Conservation (phyloP, 2,888 invertebrate species). For the Xestia sexstrigata region DNA sequence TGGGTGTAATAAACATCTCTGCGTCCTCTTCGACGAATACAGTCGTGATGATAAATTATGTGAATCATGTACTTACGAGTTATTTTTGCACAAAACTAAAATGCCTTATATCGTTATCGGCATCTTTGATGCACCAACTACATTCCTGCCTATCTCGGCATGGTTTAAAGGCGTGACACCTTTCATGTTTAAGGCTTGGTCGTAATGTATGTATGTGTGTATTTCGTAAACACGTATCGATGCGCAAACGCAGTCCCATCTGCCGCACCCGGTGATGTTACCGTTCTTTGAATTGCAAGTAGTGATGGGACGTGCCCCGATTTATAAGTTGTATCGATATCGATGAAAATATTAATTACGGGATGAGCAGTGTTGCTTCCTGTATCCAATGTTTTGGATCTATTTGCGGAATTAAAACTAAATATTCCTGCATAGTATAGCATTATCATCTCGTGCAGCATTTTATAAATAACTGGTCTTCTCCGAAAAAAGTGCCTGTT, state of each 20-base stretch:
- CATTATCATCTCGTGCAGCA: not conserved
- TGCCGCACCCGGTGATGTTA: slow-evolving; percentile 69
- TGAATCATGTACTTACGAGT: not conserved
- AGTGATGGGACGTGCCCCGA: slow-evolving; percentile 45
- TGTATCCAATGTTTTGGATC: not conserved
- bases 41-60: not conserved
- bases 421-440: not conserved
- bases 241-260: slow-evolving; percentile 59
- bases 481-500: not conserved
- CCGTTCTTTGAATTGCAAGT: slow-evolving; percentile 61
- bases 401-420: not conserved
- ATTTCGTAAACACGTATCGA: slow-evolving; percentile 28
- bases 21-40: no score
- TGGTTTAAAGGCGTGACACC: slow-evolving; percentile 5
- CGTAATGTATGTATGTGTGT: slow-evolving; percentile 17
- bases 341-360: not conserved
- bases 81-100: slow-evolving; percentile 9
- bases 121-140: not conserved
- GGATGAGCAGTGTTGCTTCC: not conserved
- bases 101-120: not conserved
- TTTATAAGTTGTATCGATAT: slow-evolving; percentile 4
- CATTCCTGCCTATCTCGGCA: slow-evolving; percentile 16
- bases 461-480: not conserved
- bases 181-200: slow-evolving; percentile 32
- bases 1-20: not conserved